A percentile compares a stretch with the other conserved stretches of the same genome.
These are phyloP conservation scores for Eristalis arbustorum DNA, from an alignment of 2,888 invertebrate genomes.

Conservation along the genomic window DNA sequence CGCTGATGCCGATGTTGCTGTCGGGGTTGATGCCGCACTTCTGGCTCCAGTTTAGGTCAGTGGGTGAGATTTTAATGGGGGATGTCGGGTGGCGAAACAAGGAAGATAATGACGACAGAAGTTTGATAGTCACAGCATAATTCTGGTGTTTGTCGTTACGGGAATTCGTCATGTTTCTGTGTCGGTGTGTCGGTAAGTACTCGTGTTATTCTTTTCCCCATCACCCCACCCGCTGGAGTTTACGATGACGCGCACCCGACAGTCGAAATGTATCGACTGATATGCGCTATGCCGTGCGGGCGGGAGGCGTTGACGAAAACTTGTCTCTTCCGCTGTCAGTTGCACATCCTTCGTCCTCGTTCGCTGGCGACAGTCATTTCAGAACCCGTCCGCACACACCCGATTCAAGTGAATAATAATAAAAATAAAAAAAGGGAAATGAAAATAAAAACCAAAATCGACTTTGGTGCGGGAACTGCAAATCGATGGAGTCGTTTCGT, in stretches of 20 bases:
- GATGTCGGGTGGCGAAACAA: not conserved
- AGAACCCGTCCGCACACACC: not conserved
- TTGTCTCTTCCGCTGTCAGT: conserved; percentile 37
- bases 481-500: not conserved
- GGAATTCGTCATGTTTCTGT: not conserved
- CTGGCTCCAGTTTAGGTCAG: not conserved
- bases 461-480: conserved; percentile 1
- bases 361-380: not conserved
- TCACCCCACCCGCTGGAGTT: not conserved
- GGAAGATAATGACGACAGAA: conserved; percentile 11
- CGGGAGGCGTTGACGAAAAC: not conserved
- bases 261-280: conserved; percentile 6
- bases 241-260: conserved; percentile 38
- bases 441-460: conserved; percentile 8
- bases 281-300: not conserved
- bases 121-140: conserved; percentile 40
- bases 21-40: not conserved
- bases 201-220: not conserved
- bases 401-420: conserved; percentile 1
- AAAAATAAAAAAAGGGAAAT: conserved; percentile 8
- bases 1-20: conserved; percentile 12
- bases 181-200: not conserved
- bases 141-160: conserved; percentile 10
- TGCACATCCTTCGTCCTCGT: conserved; percentile 15
- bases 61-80: not conserved